A percentile compares a stretch with the other conserved stretches of the same genome.
phyloP scores from a whole-genome alignment of 1,140 invertebrate genomes.

The Diploscapter pachys region DNA sequence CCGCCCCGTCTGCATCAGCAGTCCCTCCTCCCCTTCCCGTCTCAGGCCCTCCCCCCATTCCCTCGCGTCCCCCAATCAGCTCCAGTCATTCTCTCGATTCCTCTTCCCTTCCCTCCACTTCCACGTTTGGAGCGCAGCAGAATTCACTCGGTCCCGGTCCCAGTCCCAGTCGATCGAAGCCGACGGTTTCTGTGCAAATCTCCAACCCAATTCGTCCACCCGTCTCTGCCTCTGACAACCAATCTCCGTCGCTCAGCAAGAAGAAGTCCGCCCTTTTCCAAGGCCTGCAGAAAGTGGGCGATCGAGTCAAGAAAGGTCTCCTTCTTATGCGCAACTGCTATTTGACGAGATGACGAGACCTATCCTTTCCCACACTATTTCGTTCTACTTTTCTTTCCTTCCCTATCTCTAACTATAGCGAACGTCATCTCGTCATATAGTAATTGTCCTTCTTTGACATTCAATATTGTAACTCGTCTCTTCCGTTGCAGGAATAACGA shows the following conservation, averaged over 20 bases:
- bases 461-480: background rate
- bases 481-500: background rate
- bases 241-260: background rate
- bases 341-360: too few species aligned
- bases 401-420: too few species aligned
- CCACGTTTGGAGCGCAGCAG: background rate
- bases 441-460: background rate
- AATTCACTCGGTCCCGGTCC: background rate
- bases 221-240: too few species aligned
- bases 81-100: background rate
- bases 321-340: too few species aligned
- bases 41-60: background rate
- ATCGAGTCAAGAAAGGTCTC: slow-evolving; percentile 29
- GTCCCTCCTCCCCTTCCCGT: background rate
- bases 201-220: too few species aligned
- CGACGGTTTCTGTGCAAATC: too few species aligned
- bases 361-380: too few species aligned
- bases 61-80: background rate
- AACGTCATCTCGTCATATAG: too few species aligned
- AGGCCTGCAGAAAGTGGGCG: slow-evolving; percentile 33
- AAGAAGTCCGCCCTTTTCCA: slow-evolving; percentile 14
- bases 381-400: too few species aligned
- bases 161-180: background rate
- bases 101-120: background rate
- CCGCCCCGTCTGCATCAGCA: background rate